A percentile compares a stretch with the other conserved stretches of the same genome.
Conservation (phyloP, 2,113 vertebrate species). For the Hipposideros armiger region DNA sequence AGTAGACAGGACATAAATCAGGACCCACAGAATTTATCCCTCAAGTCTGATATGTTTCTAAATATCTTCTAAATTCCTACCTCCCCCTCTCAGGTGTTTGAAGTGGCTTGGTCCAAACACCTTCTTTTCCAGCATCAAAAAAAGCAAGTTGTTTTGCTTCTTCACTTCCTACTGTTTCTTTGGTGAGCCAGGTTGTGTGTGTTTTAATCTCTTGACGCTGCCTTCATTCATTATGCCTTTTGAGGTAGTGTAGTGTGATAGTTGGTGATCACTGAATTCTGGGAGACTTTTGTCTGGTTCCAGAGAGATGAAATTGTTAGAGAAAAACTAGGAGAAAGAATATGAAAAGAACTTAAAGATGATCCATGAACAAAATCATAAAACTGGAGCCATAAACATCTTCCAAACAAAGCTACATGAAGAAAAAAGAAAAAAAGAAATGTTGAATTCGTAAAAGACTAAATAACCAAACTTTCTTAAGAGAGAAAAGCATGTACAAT, state of each 20-base stretch:
- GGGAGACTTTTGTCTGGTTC: neutral
- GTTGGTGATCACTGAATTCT: neutral
- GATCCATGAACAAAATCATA: neutral
- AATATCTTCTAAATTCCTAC: neutral
- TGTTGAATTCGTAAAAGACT: constrained; percentile 20
- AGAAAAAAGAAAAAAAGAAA: neutral
- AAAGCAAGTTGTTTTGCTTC: neutral
- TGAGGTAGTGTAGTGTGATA: neutral
- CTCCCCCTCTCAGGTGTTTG: neutral
- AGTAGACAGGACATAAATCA: neutral
- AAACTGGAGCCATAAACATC: neutral
- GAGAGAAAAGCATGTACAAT: neutral
- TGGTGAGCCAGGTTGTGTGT: neutral
- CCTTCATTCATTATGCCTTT: neutral
- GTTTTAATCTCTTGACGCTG: neutral
- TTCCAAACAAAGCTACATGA: neutral
- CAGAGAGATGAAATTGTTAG: neutral
- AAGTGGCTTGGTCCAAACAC: neutral
- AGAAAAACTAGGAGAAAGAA: constrained; percentile 10
- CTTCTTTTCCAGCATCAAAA: neutral
- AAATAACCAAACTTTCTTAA: constrained; percentile 5
- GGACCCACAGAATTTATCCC: neutral
- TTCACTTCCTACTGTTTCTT: neutral
- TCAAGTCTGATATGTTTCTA: neutral
- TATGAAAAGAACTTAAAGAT: constrained; percentile 3